Conservation (phyloP, 2,113 vertebrate species). For the Protobothrops flavoviridis region DNA sequence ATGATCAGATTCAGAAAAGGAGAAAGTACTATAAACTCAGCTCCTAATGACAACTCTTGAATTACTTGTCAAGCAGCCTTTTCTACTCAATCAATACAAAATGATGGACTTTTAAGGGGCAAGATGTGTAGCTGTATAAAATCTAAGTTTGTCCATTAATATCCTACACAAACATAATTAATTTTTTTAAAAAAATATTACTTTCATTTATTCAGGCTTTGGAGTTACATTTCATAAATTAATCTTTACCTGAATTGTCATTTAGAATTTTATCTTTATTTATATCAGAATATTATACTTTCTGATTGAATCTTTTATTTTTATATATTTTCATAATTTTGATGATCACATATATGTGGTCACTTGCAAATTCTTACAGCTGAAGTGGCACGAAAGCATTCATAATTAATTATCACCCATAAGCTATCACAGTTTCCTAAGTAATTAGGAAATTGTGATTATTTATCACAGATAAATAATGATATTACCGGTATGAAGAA, state of each 20-base stretch:
- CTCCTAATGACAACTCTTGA: not conserved
- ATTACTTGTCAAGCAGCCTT: constrained; percentile 32
- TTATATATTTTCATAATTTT: not conserved
- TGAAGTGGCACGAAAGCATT: not conserved
- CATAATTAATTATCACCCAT: not conserved
- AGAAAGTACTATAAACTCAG: constrained; percentile 19
- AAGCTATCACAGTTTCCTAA: not conserved
- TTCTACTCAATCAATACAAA: constrained; percentile 14
- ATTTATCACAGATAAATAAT: not conserved
- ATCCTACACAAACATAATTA: not conserved
- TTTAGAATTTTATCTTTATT: not conserved
- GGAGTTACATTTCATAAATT: not conserved
- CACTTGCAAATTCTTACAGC: not conserved
- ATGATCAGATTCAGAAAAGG: constrained; percentile 47
- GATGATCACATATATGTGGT: not conserved
- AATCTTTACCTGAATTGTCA: not conserved
- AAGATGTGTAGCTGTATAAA: not conserved
- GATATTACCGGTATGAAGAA: not conserved
- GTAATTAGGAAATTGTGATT: not conserved
- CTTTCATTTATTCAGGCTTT: not conserved
- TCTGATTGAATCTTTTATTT: not conserved
- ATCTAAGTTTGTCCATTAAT: not conserved
- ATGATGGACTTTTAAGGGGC: not conserved
- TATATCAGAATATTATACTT: not conserved
- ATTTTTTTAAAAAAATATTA: not conserved